Evolutionary conservation across 2,113 vertebrate species (phyloP).

Genomic region (Hiodon tergisus): DNA sequence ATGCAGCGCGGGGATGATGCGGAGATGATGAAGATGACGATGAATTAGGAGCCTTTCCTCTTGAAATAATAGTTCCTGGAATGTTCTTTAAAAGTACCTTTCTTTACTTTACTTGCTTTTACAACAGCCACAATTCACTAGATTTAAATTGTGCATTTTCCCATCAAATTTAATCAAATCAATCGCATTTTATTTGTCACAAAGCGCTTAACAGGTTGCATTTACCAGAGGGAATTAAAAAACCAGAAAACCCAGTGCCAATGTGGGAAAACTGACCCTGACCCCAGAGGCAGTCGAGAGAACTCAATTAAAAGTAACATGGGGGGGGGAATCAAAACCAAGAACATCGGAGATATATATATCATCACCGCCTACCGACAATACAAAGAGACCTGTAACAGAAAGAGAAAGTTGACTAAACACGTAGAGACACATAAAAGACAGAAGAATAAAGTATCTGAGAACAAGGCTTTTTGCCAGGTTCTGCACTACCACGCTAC

Average conservation of each 20-base stretch:
- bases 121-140: not conserved
- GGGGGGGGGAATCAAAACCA: not conserved
- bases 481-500: no score
- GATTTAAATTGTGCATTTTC: not conserved
- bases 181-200: no score
- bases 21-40: no score
- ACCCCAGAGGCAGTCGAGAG: no score
- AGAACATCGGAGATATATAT: not conserved
- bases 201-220: no score
- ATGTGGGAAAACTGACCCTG: no score
- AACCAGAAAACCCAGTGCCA: no score
- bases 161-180: not conserved
- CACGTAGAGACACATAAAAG: not conserved
- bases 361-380: not conserved
- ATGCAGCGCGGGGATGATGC: not conserved
- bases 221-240: no score
- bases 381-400: constrained; percentile 4
- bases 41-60: not conserved
- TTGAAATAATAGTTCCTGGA: constrained; percentile 5
- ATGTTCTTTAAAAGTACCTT: not conserved
- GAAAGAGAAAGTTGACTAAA: not conserved
- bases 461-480: not conserved
- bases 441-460: not conserved
- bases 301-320: no score
- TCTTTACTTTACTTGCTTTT: not conserved